A percentile compares a stretch with the other conserved stretches of the same genome.
Evolutionary conservation across 2,888 invertebrate species (phyloP).

Genomic region (Andrena bicolor): DNA sequence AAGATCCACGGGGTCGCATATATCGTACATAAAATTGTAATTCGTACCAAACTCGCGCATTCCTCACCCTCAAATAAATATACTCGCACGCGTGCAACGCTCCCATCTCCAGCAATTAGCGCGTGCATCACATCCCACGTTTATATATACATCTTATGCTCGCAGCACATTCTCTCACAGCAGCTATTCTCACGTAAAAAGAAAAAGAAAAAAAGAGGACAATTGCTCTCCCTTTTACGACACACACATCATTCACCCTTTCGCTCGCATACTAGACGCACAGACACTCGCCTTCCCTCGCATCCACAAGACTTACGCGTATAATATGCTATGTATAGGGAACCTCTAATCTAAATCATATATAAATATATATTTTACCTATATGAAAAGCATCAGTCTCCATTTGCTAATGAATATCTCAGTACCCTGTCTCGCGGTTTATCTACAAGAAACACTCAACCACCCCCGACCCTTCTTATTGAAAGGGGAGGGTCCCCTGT

Average conservation of each 20-base stretch:
- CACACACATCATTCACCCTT: conserved; percentile 32
- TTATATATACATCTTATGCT: conserved; percentile 70
- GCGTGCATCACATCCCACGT: conserved; percentile 67
- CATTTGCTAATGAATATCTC: conserved; percentile 78
- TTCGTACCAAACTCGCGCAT: conserved; percentile 59
- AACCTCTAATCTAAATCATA: conserved; percentile 81
- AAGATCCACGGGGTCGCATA: conserved; percentile 45
- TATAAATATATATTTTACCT: conserved; percentile 85
- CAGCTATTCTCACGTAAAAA: conserved; percentile 9
- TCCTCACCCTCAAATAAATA: conserved; percentile 76
- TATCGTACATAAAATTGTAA: conserved; percentile 63
- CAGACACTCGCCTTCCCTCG: not conserved
- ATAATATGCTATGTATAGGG: conserved; percentile 75
- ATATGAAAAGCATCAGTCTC: conserved; percentile 85
- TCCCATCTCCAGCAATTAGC: not conserved
- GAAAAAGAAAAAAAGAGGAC: not conserved
- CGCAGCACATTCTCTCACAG: conserved; percentile 21
- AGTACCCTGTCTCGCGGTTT: conserved; percentile 54
- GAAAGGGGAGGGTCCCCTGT: not conserved
- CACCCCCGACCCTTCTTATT: not conserved
- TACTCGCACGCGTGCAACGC: conserved; percentile 61
- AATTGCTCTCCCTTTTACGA: not conserved
- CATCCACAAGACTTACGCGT: conserved; percentile 77
- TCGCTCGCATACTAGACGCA: not conserved
- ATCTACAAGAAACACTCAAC: conserved; percentile 56